Evolutionary conservation across 1,140 invertebrate species (phyloP).

Genomic region (Orius insidiosus): DNA sequence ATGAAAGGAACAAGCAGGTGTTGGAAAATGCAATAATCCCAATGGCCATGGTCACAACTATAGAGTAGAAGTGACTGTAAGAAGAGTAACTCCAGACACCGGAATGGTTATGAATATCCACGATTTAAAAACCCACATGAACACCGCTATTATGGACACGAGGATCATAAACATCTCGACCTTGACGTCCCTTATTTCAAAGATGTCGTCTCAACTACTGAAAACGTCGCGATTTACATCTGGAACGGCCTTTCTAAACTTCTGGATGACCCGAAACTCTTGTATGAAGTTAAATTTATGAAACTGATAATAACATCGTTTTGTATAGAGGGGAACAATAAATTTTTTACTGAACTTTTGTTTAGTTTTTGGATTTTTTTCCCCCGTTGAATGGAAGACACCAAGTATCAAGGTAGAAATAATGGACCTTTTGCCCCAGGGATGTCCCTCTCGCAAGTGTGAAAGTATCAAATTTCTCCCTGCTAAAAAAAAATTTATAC

Average conservation of each 20-base stretch:
- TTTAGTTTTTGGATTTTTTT: no score
- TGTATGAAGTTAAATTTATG: slow-evolving; percentile 88
- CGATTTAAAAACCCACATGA: slow-evolving; percentile 74
- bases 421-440: no score
- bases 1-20: slow-evolving; percentile 62
- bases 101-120: slow-evolving; percentile 95
- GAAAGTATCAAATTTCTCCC: no score
- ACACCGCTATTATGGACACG: slow-evolving; percentile 57
- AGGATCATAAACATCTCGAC: slow-evolving; percentile 92
- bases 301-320: slow-evolving; percentile 94
- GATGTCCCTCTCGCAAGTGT: no score
- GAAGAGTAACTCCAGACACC: slow-evolving; percentile 58
- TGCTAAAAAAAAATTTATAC: no score
- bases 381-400: no score
- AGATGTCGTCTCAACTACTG: slow-evolving; percentile 57
- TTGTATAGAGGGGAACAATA: slow-evolving; percentile 54
- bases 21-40: slow-evolving; percentile 93
- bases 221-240: slow-evolving; percentile 84
- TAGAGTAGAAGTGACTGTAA: slow-evolving; percentile 78
- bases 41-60: slow-evolving; percentile 98
- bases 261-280: slow-evolving; percentile 47
- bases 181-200: slow-evolving; percentile 83
- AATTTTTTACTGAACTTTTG: no score
- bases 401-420: no score
- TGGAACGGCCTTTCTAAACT: slow-evolving; percentile 59